Evolutionary conservation across 2,113 vertebrate species (phyloP).

Genomic region (Osmerus eperlanus): DNA sequence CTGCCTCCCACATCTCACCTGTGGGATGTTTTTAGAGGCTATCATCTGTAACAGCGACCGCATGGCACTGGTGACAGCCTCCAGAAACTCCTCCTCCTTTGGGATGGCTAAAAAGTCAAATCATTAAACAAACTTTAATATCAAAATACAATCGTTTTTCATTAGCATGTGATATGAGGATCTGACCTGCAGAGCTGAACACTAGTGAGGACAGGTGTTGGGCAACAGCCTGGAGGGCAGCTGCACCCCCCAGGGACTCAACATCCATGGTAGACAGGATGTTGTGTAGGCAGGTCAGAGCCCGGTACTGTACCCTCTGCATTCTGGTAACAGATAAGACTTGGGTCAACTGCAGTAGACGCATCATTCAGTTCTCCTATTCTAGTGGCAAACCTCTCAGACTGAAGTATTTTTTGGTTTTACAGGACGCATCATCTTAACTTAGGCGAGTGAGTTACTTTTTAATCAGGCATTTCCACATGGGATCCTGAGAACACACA

Average conservation of each 20-base stretch:
- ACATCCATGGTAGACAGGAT: slow-evolving; percentile 85
- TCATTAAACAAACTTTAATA: background rate
- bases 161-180: background rate
- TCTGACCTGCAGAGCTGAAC: slow-evolving; percentile 80
- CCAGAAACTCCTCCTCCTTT: slow-evolving; percentile 87
- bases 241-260: slow-evolving; percentile 84
- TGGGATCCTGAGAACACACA: slow-evolving; percentile 73
- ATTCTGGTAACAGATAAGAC: slow-evolving; percentile 71
- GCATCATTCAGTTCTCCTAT: background rate
- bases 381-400: background rate
- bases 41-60: slow-evolving; percentile 90
- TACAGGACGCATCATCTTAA: background rate
- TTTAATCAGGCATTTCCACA: slow-evolving; percentile 86
- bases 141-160: background rate
- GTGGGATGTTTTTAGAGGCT: slow-evolving; percentile 88
- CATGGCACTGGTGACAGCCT: slow-evolving; percentile 89
- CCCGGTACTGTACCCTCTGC: slow-evolving; percentile 84
- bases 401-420: background rate
- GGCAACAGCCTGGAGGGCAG: slow-evolving; percentile 84
- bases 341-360: background rate
- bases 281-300: slow-evolving; percentile 89
- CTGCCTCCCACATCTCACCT: slow-evolving; percentile 67
- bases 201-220: slow-evolving; percentile 85
- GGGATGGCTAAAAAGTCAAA: slow-evolving; percentile 70
- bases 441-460: slow-evolving; percentile 75